These are phyloP conservation scores for Neogobius melanostomus DNA, from an alignment of 2,113 vertebrate genomes.

Conservation along the genomic window DNA sequence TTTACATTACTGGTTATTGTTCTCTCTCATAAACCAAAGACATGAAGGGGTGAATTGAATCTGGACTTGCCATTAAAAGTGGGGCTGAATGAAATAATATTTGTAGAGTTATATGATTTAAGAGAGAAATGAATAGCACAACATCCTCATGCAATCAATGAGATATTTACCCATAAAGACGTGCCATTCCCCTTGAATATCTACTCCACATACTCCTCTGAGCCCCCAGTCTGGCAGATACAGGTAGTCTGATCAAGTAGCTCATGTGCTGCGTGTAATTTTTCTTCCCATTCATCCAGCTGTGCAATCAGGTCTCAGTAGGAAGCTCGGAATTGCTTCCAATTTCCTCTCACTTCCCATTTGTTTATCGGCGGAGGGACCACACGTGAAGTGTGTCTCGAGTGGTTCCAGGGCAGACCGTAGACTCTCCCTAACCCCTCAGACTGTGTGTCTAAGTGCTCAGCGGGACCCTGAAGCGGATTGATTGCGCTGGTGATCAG, in stretches of 20 bases:
- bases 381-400: constrained; percentile 38
- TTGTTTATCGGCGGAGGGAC: constrained; percentile 54
- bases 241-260: constrained; percentile 19
- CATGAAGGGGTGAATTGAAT: too few species aligned
- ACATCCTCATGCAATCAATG: neutral
- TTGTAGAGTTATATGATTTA: too few species aligned
- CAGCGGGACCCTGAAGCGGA: constrained; percentile 60
- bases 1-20: too few species aligned
- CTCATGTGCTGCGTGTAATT: constrained; percentile 33
- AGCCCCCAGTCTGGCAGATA: neutral
- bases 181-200: neutral
- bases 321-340: constrained; percentile 48
- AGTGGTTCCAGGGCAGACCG: constrained; percentile 41
- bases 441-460: constrained; percentile 32
- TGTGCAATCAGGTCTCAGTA: constrained; percentile 59
- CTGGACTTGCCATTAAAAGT: too few species aligned
- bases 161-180: neutral
- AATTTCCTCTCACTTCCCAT: constrained; percentile 53
- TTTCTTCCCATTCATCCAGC: constrained; percentile 31
- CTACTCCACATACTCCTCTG: neutral
- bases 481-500: constrained; percentile 72
- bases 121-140: too few species aligned
- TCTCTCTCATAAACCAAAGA: too few species aligned
- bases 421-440: constrained; percentile 42
- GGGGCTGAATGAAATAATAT: too few species aligned